Percentiles rank a stretch among this genome's conserved stretches.
Conservation (phyloP, 2,113 vertebrate genomes). For the rabbit (Oryctolagus cuniculus) region DNA sequence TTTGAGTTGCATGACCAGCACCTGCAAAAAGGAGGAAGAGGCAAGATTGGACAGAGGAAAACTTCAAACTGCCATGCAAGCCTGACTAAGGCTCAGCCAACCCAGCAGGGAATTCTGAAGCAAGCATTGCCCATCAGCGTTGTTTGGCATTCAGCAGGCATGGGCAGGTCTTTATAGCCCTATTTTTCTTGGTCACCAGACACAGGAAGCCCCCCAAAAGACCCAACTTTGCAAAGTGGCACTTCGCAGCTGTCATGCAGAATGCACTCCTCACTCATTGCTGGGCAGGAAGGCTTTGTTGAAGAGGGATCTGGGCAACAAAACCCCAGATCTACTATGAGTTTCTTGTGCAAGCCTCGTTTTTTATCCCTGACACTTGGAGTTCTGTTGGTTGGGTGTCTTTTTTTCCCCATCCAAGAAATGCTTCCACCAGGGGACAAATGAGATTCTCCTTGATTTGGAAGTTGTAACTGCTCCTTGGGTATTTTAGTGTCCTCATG, state of each 20-base stretch:
- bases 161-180: background rate
- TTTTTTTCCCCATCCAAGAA: background rate
- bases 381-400: background rate
- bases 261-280: background rate
- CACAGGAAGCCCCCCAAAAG: background rate
- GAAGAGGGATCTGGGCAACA: background rate
- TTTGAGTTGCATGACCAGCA: background rate
- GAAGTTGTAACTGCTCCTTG: background rate
- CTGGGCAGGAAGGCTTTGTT: background rate
- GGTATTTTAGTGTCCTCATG: background rate
- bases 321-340: background rate
- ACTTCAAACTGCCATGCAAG: background rate
- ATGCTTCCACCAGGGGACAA: background rate
- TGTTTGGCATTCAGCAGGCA: background rate
- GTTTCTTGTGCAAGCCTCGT: background rate
- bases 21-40: background rate
- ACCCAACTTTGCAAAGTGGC: background rate
- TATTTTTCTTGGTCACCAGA: background rate
- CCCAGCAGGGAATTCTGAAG: background rate
- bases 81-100: background rate
- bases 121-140: background rate
- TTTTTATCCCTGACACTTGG: background rate
- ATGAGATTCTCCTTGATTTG: background rate
- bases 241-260: background rate
- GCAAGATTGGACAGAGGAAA: background rate